These are phyloP conservation scores for Syngnathus acus DNA, from an alignment of 2,797 vertebrate genomes.

Conservation along the genomic window DNA sequence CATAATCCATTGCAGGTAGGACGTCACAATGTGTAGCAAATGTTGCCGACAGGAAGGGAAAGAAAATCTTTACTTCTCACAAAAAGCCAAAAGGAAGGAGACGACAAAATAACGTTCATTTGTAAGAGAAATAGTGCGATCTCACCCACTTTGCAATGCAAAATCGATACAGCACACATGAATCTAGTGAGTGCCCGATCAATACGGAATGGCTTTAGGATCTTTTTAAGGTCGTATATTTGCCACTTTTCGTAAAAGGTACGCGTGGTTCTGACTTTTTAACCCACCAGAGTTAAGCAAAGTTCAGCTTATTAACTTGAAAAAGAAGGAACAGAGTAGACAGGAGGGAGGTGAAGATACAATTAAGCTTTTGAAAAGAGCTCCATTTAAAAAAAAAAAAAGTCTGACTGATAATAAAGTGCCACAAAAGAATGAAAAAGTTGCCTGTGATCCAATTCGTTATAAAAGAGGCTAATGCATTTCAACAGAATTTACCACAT, in stretches of 20 bases:
- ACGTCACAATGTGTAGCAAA: not conserved
- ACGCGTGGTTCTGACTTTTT: not conserved
- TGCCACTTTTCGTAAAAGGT: slow-evolving; percentile 1
- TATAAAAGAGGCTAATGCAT: slow-evolving; percentile 18
- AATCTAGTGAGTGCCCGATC: not conserved
- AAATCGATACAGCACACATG: not conserved
- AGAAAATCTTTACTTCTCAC: not conserved
- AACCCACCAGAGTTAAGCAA: not conserved
- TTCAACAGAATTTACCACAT: slow-evolving; percentile 18
- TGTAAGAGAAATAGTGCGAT: not conserved
- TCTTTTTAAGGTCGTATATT: not conserved
- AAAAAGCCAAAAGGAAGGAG: not conserved
- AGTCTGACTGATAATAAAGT: slow-evolving; percentile 11
- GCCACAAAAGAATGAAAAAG: slow-evolving; percentile 1
- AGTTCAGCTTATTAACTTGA: slow-evolving; percentile 1
- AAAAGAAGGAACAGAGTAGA: not conserved
- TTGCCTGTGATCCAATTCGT: slow-evolving; percentile 10
- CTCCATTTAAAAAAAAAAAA: slow-evolving; percentile 16
- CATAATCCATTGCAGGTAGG: not conserved
- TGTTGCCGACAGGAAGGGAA: not conserved
- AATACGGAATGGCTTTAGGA: not conserved
- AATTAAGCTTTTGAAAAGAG: slow-evolving; percentile 5
- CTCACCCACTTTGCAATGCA: not conserved
- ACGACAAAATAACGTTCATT: not conserved
- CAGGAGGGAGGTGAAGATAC: not conserved